These are phyloP conservation scores for Carassius auratus DNA, from an alignment of 2,113 vertebrate species.

Conservation along the genomic window DNA sequence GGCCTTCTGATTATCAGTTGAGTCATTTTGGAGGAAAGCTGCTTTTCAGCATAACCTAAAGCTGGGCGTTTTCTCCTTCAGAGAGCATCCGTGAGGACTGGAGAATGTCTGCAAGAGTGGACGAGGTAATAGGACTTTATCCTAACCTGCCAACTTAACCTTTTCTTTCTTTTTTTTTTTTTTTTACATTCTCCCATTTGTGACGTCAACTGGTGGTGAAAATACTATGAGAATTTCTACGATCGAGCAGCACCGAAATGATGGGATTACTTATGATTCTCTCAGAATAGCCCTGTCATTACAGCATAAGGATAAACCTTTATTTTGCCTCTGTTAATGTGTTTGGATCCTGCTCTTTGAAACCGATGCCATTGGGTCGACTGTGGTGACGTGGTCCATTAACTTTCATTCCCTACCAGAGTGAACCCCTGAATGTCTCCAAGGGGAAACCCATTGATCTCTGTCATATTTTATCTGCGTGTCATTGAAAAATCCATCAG, in stretches of 20 bases:
- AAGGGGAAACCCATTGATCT: neutral
- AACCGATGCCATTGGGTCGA: conserved; percentile 21
- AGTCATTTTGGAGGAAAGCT: neutral
- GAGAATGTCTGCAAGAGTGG: neutral
- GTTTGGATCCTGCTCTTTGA: conserved; percentile 43
- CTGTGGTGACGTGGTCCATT: conserved; percentile 12
- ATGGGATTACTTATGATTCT: conserved; percentile 40
- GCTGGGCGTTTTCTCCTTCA: neutral
- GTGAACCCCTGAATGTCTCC: neutral
- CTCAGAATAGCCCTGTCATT: conserved; percentile 35
- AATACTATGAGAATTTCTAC: neutral
- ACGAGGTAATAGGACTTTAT: neutral
- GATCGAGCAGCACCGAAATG: conserved; percentile 12
- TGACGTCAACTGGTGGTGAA: neutral
- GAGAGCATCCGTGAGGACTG: neutral
- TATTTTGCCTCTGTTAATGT: conserved; percentile 45
- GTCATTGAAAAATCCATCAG: neutral
- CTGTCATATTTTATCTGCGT: neutral
- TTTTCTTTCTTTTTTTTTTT: neutral
- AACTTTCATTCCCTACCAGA: conserved; percentile 20
- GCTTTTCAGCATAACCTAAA: conserved; percentile 30
- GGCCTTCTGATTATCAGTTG: conserved; percentile 1
- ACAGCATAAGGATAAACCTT: conserved; percentile 36
- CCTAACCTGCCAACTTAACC: neutral
- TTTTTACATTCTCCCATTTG: neutral